Conservation (phyloP, 1,140 invertebrate species). For the Holotrichia oblita region DNA sequence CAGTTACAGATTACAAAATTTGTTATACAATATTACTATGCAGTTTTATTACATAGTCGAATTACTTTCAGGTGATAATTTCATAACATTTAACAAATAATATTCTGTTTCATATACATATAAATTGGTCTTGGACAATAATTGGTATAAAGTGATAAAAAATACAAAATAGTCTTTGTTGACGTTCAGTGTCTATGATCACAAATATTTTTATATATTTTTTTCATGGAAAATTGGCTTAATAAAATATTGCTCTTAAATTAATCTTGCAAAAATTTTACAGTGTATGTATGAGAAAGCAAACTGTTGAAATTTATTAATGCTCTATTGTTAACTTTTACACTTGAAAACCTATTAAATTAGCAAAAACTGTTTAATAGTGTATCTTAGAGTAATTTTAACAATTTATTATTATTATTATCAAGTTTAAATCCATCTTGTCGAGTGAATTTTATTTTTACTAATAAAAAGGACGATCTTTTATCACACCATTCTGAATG, state of each 20-base stretch:
- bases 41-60: neutral
- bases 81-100: conserved; percentile 15
- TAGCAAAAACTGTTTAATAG: too few species aligned
- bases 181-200: conserved; percentile 1
- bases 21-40: neutral
- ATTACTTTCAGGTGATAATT: neutral
- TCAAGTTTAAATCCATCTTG: too few species aligned
- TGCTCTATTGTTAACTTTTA: too few species aligned
- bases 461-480: too few species aligned
- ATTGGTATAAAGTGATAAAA: conserved; percentile 26
- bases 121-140: conserved; percentile 25
- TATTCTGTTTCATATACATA: neutral
- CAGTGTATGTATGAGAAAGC: too few species aligned
- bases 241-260: conserved; percentile 31
- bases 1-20: neutral
- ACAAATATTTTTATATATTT: conserved; percentile 23
- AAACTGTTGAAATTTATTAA: too few species aligned
- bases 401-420: too few species aligned
- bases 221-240: neutral
- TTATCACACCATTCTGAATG: too few species aligned
- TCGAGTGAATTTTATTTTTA: too few species aligned
- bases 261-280: neutral
- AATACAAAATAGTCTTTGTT: conserved; percentile 21
- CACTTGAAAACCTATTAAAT: too few species aligned
- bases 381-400: too few species aligned